Percentiles rank a stretch among this genome's conserved stretches.
These are phyloP conservation scores for Meloidogyne hapla DNA, from an alignment of 1,140 invertebrate genomes.

Conservation along the genomic window DNA sequence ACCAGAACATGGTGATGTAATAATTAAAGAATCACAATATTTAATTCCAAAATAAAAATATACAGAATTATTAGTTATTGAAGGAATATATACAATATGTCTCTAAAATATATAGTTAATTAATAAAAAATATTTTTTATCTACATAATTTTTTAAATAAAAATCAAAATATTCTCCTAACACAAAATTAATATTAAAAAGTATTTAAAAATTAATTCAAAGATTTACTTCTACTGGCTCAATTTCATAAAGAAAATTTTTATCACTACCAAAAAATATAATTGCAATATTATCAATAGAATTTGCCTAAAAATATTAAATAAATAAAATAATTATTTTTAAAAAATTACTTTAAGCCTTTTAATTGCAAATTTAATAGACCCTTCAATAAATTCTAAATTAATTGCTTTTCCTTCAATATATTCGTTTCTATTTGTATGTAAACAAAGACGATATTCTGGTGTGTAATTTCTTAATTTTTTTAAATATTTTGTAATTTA, in stretches of 20 bases:
- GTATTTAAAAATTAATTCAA: too few relatives aligned
- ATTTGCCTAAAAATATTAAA: neutral
- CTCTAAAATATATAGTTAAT: neutral
- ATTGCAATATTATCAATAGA: neutral
- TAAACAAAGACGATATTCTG: conserved; percentile 3
- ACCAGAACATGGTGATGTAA: neutral
- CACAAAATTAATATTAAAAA: too few relatives aligned
- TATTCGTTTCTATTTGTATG: neutral
- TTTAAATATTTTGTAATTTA: too few relatives aligned
- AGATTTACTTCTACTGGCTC: neutral
- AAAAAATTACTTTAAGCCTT: neutral
- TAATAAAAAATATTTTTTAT: too few relatives aligned
- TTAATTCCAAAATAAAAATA: conserved; percentile 10
- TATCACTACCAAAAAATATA: neutral
- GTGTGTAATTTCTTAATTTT: neutral
- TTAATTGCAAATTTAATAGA: neutral
- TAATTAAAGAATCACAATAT: conserved; percentile 12
- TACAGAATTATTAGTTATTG: neutral
- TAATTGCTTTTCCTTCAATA: neutral
- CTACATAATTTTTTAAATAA: neutral
- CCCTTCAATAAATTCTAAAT: neutral
- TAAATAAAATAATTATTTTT: neutral
- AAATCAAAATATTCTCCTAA: too few relatives aligned
- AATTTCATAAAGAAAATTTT: conserved; percentile 3
- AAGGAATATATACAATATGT: neutral